Base-by-base conservation (phyloP, 2,113 vertebrate genomes). In the Spea bombifrons region DNA sequence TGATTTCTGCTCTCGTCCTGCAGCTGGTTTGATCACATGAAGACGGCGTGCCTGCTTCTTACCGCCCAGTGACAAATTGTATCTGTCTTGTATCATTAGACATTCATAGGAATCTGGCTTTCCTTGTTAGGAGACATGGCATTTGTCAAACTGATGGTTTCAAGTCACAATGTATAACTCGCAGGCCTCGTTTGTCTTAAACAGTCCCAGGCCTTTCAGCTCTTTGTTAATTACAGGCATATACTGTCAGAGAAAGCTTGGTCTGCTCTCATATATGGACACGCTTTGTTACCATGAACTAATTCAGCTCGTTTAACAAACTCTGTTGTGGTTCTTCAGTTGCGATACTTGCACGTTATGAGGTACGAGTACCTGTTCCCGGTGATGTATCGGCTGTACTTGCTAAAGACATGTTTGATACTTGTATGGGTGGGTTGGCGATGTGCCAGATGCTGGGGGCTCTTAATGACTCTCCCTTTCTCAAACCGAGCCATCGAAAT, bases 111-210 rank as follows among this genome's bases (percentile, higher is more conserved):
- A 67, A 12, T 67, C 43, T 5, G 10, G 5, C 44, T 67, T 6
- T 13, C 65, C 65, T 67, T 67, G 65, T 67, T 67, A 43, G 65
- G 8, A 44, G 10, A 45, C 44, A 30, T 67, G 65, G 65, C 65
- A 67, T 67, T 46, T 67, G 12, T 67, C 43, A 67, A 67, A 67
- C n/a, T 30, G 44, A 67, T 44, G 65, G 30, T 12, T 67, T 12
- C 7, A 67, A 46, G 61, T 64, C 61, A 67, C 45, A 67, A 44
- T 67, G 30, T 67, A 67, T 12, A 67, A 45, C 65, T 67, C 10
- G 30, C 44, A 67, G 44, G 43, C 30, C 65, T 67, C 65, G 46
- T 67, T 67, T 46, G 65, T 67, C 65, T 67, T 59, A 59, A 46
- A 67, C 65, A 67, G 65, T 12, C 65, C 7, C 17, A 64, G 61